Conservation (phyloP, 2,113 vertebrate genomes). For the Maccullochella peelii region DNA sequence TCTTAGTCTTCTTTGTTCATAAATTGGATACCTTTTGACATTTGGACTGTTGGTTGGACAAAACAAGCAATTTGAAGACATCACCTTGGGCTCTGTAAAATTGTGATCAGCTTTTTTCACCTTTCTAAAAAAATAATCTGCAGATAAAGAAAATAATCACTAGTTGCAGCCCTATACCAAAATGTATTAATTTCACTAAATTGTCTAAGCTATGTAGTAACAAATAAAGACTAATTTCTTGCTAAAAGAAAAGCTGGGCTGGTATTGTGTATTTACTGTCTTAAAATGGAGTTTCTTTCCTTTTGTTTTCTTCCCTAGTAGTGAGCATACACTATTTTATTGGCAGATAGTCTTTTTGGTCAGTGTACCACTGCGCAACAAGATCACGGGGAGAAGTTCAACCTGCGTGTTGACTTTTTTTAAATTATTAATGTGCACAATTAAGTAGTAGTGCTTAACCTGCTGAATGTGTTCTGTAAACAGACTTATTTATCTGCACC, state of each 20-base stretch:
- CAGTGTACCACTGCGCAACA: background rate
- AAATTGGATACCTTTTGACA: background rate
- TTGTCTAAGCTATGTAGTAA: background rate
- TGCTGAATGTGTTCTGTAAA: background rate
- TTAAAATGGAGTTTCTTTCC: background rate
- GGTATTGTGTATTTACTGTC: background rate
- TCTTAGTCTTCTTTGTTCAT: background rate
- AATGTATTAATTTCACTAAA: background rate
- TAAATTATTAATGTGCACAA: background rate
- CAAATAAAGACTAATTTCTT: background rate
- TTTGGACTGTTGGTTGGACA: background rate
- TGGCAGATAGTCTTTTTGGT: background rate
- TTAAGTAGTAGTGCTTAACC: background rate
- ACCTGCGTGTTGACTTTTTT: background rate
- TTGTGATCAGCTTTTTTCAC: background rate
- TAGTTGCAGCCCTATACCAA: background rate
- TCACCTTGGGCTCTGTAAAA: background rate
- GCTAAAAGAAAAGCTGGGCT: background rate
- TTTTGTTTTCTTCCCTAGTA: background rate
- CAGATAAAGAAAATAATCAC: background rate
- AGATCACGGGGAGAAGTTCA: background rate
- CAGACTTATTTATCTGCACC: background rate
- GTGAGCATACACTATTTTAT: background rate
- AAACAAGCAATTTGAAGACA: background rate
- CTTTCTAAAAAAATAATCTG: background rate